Evolutionary conservation across 2,113 vertebrate species (phyloP), one percentile per base, ranked within the genome.

Genomic region (Camelus bactrianus): DNA sequence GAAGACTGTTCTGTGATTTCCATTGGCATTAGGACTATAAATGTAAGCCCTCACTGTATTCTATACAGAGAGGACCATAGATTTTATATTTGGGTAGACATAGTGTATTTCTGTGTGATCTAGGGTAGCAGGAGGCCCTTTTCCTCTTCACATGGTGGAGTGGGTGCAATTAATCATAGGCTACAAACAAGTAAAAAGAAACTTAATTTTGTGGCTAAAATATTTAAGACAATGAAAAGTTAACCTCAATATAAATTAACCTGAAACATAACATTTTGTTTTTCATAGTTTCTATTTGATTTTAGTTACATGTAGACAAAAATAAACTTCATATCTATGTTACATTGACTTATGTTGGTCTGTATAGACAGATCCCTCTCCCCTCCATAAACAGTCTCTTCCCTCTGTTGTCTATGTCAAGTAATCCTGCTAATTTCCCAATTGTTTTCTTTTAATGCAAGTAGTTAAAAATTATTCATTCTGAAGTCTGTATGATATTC

Each of bases 151-250:
- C 24, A 30, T 83, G 62, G 35, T 64, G 16, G 24, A 30, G 46
- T n/a, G 6, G 8, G 17, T 22, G 24, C 35, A 72, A 5, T 65
- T 20, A 14, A 2, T 64, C 54, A 85, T 64, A 95, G 56, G 30
- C 56, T 50, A 46, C 42, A 89, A 50, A 46, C 26, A 86, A 86
- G 72, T 95, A 67, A 65, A 72, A 70, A 92, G 9, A 93, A 88
- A 85, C 30, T 93, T 76, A 50, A 48, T 79, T 92, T 84, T 73
- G 32, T 89, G 65, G 4, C 30, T 89, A 58, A 95, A 80, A 75
- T 86, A 86, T 81, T 96, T 93, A 85, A 85, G 90, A 95, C 16
- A 65, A 50, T 80, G 46, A 75, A 60, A 90, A 86, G 8, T 92
- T 77, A 94, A 69, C 24, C 52, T 92, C 15, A 70, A 6, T 77